Base-by-base conservation (phyloP, 2,888 invertebrate genomes). In the Lasius platythorax region DNA sequence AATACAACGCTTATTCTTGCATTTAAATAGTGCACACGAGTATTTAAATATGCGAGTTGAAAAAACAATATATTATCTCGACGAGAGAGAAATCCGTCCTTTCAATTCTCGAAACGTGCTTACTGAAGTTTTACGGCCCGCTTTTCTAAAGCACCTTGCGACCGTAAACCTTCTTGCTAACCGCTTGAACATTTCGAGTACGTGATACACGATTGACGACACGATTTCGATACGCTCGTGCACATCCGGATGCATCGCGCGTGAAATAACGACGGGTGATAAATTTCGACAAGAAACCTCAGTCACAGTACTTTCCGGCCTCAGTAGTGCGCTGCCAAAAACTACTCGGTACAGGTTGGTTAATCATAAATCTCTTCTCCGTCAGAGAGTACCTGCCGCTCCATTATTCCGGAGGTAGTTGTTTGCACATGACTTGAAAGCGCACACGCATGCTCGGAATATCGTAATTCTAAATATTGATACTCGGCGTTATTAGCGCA, bases 181-280 rank as follows among this genome's bases (percentile, higher is more conserved):
- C 61, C n/a, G 63, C 18, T 63, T 33, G 18, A 18, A 18, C 33
- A 30, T 74, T 61, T 61, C 63, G 43, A 15, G n/a, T 43, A n/a
- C 9, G 9, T n/a, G 30, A 63, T 63, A 40, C 40, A 74, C n/a
- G 61, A 74, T 61, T 30, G 74, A 74, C 30, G 50, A 73, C 64
- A 46, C 67, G 23, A 76, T 76, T 67, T 50, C 66, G 46, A 66
- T 23, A 50, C 37, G 33, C 18, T 37, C 37, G 37, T 28, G 33
- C 37, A 76, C 50, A 66, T 76, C 28, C 50, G 68, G n/a, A 53
- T n/a, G 53, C 67, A 66, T 12, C 18, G 18, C 37, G 75, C 68
- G 5, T 12, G 68, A 76, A 68, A 76, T 76, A 76, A 67, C 40
- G 76, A 18, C 68, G 40, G 68, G 40, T 76, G 40, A 40, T 53